Conservation (phyloP, 2,113 vertebrate species). For the Guaruba guarouba region DNA sequence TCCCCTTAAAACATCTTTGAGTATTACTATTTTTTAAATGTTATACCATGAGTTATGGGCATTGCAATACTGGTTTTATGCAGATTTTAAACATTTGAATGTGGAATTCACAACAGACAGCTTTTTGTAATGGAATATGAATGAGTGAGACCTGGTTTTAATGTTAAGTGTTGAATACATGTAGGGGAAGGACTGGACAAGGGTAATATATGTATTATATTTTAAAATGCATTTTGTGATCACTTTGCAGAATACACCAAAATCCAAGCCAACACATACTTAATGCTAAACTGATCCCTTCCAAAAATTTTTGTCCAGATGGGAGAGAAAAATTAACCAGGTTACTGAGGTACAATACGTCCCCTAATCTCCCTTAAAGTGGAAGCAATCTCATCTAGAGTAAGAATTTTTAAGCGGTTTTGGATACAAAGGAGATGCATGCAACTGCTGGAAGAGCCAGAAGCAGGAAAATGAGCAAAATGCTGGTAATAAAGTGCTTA, state of each 20-base stretch:
- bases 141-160: neutral
- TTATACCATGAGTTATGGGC: neutral
- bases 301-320: conserved; percentile 13
- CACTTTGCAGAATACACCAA: neutral
- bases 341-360: neutral
- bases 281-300: neutral
- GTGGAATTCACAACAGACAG: neutral
- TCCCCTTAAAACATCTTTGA: neutral
- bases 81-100: neutral
- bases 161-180: neutral
- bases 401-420: neutral
- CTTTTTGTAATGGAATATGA: neutral
- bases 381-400: neutral
- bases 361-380: neutral
- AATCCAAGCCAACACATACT: neutral
- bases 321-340: neutral
- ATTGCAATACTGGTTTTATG: neutral
- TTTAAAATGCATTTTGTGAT: neutral
- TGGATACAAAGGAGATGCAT: neutral
- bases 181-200: neutral
- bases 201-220: neutral
- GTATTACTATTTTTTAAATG: neutral
- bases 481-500: neutral
- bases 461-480: neutral
- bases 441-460: neutral